phyloP scores from a whole-genome alignment of 2,888 invertebrate species.

The Aleiodes alternator region DNA sequence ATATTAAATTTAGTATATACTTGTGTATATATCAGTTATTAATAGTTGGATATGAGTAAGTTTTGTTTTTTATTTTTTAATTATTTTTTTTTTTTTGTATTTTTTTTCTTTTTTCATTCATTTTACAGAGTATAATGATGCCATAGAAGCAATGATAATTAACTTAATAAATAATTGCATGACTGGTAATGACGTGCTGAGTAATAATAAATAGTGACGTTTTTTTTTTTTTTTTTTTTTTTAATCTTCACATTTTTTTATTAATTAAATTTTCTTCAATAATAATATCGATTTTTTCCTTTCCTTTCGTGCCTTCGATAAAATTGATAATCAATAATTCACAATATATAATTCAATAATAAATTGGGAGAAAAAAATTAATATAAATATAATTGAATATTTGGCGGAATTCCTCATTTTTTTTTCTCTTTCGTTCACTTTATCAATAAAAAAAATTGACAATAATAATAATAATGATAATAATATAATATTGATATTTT shows the following conservation, averaged over 20 bases:
- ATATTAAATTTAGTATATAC: conserved; percentile 20
- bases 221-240: too few species aligned
- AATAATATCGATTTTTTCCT: conserved; percentile 53
- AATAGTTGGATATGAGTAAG: conserved; percentile 40
- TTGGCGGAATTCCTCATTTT: conserved; percentile 29
- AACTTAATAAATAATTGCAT: conserved; percentile 61
- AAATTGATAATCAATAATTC: conserved; percentile 51
- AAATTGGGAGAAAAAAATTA: conserved; percentile 10
- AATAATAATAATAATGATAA: conserved; percentile 49
- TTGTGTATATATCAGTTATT: conserved; percentile 14
- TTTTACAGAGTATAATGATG: conserved; percentile 58
- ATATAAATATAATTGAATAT: conserved; percentile 42
- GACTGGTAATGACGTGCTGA: conserved; percentile 55
- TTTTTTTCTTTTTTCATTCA: not conserved
- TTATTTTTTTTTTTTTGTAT: not conserved
- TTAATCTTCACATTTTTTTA: not conserved
- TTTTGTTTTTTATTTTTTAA: not conserved
- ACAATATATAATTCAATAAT: conserved; percentile 29
- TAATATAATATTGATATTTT: conserved; percentile 36
- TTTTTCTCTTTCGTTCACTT: not conserved
- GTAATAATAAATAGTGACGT: conserved; percentile 58
- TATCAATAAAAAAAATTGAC: conserved; percentile 44
- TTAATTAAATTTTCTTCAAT: conserved; percentile 16
- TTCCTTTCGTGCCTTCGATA: conserved; percentile 20
- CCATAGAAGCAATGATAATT: conserved; percentile 60